Base-by-base conservation (phyloP, 2,888 invertebrate species). In the Drosophila mimica region DNA sequence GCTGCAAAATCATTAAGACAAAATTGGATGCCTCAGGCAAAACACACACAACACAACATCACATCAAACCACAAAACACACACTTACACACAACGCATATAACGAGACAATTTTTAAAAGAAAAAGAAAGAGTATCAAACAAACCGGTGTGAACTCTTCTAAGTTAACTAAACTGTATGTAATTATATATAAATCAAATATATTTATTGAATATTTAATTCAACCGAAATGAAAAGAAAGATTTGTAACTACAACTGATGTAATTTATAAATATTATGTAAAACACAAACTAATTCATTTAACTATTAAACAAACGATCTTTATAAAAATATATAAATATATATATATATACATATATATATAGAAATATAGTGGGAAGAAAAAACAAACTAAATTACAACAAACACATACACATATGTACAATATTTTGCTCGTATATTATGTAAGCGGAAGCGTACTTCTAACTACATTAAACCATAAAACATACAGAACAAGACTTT, bases 351-450 rank as follows among this genome's bases (percentile, higher is more conserved):
- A 67, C 6, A 85, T 15, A 46, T 46, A 38, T 38, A 63, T 20
- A 63, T 40, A 63, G 30, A 65, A 13, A 85, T 46, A 46, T 46
- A 46, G 58, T 74, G 51, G 75, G 66, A 64, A 53, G 43, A 33
- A 30, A 63, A 60, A 65, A 46, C 61, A 73, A 52, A 52, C 48
- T 46, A 53, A 70, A 66, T 62, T 63, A 62, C 59, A 66, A 48
- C 30, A 49, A 33, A 31, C 20, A 25, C 36, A 64, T 25, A n/a
- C 57, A 66, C 72, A 82, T 81, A 71, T 79, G 78, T 83, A 88
- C 75, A 83, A 88, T 87, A 87, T 88, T 87, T 87, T 87, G 87
- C 89, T 84, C 84, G 81, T 79, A 81, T 63, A 64, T 33, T 72
- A 54, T 70, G 48, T 36, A 61, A 30, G 20, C 51, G 51, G 68